phyloP scores from a whole-genome alignment of 2,797 vertebrate genomes.

The Aulostomus chinensis region DNA sequence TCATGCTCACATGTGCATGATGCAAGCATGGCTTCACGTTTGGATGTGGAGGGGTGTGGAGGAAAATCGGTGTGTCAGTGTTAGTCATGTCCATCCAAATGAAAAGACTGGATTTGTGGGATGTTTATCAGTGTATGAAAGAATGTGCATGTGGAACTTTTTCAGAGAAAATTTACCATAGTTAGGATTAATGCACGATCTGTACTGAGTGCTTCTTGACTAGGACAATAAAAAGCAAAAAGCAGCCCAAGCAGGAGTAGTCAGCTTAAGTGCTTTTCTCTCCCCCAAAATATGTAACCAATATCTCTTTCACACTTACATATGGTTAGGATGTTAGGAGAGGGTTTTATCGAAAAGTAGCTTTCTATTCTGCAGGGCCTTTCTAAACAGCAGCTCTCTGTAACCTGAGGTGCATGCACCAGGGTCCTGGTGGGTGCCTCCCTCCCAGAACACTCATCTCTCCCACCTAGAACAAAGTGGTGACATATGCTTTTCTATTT shows the following conservation, averaged over 20 bases:
- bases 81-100: conserved; percentile 32
- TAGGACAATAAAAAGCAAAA: neutral
- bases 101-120: conserved; percentile 14
- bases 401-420: conserved; percentile 32
- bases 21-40: neutral
- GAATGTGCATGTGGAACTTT: neutral
- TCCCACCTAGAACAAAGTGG: conserved; percentile 46
- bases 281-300: conserved; percentile 1
- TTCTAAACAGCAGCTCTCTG: conserved; percentile 15
- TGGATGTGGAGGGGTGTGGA: conserved; percentile 7
- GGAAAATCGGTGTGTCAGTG: no score
- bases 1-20: neutral
- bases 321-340: conserved; percentile 11
- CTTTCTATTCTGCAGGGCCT: conserved; percentile 31
- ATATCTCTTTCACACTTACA: neutral
- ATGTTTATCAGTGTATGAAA: conserved; percentile 11
- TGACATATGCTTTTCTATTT: conserved; percentile 32
- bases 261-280: no score
- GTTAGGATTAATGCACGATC: neutral
- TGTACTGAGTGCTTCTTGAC: neutral
- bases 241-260: no score
- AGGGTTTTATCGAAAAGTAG: conserved; percentile 30
- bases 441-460: neutral
- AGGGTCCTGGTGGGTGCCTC: neutral
- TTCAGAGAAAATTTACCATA: neutral